These are phyloP conservation scores for Napeogenes sylphis DNA, from an alignment of 2,888 invertebrate genomes.

Conservation along the genomic window DNA sequence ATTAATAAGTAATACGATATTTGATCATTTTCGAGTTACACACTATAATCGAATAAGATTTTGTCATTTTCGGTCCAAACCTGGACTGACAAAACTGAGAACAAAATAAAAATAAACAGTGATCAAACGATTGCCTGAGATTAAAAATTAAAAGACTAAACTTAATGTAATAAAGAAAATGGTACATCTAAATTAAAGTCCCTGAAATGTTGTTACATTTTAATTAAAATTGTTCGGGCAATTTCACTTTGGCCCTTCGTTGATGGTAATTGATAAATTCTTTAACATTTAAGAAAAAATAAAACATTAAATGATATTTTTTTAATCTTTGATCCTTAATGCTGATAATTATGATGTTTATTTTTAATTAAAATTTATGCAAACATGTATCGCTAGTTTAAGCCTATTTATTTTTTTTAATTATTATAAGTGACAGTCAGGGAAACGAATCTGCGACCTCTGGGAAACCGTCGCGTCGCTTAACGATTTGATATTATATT, in stretches of 20 bases:
- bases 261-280: slow-evolving; percentile 1
- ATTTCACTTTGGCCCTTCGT: slow-evolving; percentile 8
- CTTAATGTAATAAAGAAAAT: slow-evolving; percentile 1
- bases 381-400: no score
- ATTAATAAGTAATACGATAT: no score
- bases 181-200: slow-evolving; percentile 1
- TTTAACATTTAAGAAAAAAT: neutral
- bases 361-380: no score
- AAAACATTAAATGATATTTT: neutral
- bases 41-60: no score
- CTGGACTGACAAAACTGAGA: neutral
- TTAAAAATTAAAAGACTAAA: neutral
- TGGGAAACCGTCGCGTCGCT: no score
- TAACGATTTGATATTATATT: no score
- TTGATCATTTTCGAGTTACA: no score
- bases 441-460: no score
- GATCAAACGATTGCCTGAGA: neutral
- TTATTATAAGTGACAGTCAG: no score
- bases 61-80: neutral
- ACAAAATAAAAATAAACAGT: neutral
- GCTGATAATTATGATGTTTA: no score
- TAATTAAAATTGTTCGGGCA: slow-evolving; percentile 14
- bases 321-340: no score
- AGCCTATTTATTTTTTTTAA: no score
- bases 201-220: slow-evolving; percentile 5